Evolutionary conservation across 2,113 vertebrate species (phyloP).

Genomic region (Silurus asotus): DNA sequence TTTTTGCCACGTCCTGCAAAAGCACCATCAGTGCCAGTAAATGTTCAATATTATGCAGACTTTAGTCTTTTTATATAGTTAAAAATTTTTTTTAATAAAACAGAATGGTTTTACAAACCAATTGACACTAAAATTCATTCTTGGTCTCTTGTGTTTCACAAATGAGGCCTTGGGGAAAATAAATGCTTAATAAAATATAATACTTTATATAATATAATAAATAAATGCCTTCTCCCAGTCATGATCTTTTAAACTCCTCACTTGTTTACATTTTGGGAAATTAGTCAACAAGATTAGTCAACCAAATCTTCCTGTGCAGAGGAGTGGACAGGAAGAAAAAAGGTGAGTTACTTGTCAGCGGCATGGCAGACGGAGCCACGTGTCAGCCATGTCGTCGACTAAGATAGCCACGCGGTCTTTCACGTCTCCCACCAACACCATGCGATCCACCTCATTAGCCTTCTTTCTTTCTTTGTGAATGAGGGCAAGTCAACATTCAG

Average conservation of each 20-base stretch:
- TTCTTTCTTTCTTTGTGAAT: constrained; percentile 99
- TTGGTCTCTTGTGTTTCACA: no score
- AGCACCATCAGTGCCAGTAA: no score
- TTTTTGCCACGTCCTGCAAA: no score
- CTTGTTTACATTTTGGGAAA: not conserved
- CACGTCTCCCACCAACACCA: constrained; percentile 96
- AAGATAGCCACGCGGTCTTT: constrained; percentile 93
- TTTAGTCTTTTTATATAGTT: no score
- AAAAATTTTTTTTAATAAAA: no score
- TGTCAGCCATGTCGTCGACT: constrained; percentile 98
- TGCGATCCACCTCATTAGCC: constrained; percentile 95
- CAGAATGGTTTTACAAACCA: no score
- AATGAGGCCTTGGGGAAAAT: no score
- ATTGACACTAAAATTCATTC: no score
- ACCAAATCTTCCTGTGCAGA: not conserved
- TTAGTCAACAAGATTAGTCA: not conserved
- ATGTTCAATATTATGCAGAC: no score
- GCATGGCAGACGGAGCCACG: constrained; percentile 96
- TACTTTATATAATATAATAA: not conserved
- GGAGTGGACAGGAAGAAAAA: not conserved
- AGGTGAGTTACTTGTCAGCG: constrained; percentile 87
- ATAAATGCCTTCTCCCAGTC: not conserved
- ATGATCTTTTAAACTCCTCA: not conserved
- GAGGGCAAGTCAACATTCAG: constrained; percentile 95
- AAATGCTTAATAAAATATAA: no score